These are phyloP conservation scores for Parnassius glacialis DNA, from an alignment of 2,888 invertebrate genomes.

Conservation along the genomic window DNA sequence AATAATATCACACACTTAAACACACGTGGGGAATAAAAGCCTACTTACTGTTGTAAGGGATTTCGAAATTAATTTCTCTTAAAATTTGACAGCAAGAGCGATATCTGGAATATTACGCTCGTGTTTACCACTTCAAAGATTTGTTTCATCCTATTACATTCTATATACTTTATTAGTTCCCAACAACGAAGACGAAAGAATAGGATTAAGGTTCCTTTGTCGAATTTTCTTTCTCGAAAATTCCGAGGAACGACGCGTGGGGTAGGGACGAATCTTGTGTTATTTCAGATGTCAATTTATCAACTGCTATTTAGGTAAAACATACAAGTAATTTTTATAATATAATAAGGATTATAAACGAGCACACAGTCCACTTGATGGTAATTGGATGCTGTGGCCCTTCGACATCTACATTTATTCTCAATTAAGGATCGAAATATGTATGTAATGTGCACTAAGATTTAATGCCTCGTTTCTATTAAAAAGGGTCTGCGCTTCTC, in stretches of 20 bases:
- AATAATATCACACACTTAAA: constrained; percentile 28
- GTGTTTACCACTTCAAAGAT: constrained; percentile 29
- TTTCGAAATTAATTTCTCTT: constrained; percentile 29
- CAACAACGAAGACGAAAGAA: constrained; percentile 32
- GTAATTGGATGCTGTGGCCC: too few species aligned
- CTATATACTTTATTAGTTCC: constrained; percentile 30
- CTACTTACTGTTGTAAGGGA: constrained; percentile 7
- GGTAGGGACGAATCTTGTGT: constrained; percentile 10
- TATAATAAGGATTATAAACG: too few species aligned
- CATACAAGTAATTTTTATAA: neutral
- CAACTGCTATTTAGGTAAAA: neutral
- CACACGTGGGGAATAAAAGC: constrained; percentile 2
- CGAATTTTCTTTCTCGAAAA: constrained; percentile 30
- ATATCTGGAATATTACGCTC: constrained; percentile 25
- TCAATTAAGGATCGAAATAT: too few species aligned
- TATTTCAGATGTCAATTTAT: constrained; percentile 17
- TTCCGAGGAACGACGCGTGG: constrained; percentile 30
- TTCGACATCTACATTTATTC: too few species aligned
- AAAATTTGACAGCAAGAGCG: constrained; percentile 21
- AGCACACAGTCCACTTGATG: too few species aligned
- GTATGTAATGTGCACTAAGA: too few species aligned
- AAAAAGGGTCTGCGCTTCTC: too few species aligned
- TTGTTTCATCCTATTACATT: constrained; percentile 26
- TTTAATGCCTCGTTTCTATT: too few species aligned
- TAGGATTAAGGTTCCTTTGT: constrained; percentile 34